These are phyloP conservation scores for Sebastes paucispinis DNA, from an alignment of 2,797 vertebrate species.

Conservation along the genomic window DNA sequence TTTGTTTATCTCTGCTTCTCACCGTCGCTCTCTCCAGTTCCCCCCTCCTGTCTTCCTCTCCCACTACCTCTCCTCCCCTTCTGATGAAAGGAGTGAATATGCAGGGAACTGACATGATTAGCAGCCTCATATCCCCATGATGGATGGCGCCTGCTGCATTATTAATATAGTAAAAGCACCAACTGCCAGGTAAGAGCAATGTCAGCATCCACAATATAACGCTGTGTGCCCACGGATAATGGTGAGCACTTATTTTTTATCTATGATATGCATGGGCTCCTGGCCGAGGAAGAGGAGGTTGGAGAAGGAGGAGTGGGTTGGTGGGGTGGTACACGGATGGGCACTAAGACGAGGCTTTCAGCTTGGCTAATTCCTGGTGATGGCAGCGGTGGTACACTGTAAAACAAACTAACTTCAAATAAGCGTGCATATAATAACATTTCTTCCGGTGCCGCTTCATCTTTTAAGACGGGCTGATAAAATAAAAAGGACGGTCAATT, in stretches of 20 bases:
- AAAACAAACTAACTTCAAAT: slow-evolving; percentile 10
- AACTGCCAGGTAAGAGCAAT: slow-evolving; percentile 83
- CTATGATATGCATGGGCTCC: slow-evolving; percentile 69
- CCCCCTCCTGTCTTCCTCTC: slow-evolving; percentile 4
- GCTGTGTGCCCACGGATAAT: slow-evolving; percentile 74
- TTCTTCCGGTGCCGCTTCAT: background rate
- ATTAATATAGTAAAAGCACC: slow-evolving; percentile 85
- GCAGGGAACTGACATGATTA: slow-evolving; percentile 82
- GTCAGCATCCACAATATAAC: slow-evolving; percentile 83
- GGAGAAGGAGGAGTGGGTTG: background rate
- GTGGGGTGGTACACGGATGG: background rate
- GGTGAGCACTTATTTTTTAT: slow-evolving; percentile 75
- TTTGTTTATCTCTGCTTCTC: slow-evolving; percentile 56
- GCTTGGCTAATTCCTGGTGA: slow-evolving; percentile 30
- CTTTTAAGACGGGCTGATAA: background rate
- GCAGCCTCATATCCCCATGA: slow-evolving; percentile 77
- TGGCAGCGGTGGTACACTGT: background rate
- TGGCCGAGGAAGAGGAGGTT: slow-evolving; percentile 5
- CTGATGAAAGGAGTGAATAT: slow-evolving; percentile 76
- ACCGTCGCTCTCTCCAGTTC: slow-evolving; percentile 8
- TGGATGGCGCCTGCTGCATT: slow-evolving; percentile 82
- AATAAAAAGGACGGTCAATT: slow-evolving; percentile 2
- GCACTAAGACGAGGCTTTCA: background rate
- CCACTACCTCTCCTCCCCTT: slow-evolving; percentile 20
- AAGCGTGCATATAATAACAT: background rate